phyloP scores from a whole-genome alignment of 2,888 invertebrate species.

The Stegana nigrithorax region DNA sequence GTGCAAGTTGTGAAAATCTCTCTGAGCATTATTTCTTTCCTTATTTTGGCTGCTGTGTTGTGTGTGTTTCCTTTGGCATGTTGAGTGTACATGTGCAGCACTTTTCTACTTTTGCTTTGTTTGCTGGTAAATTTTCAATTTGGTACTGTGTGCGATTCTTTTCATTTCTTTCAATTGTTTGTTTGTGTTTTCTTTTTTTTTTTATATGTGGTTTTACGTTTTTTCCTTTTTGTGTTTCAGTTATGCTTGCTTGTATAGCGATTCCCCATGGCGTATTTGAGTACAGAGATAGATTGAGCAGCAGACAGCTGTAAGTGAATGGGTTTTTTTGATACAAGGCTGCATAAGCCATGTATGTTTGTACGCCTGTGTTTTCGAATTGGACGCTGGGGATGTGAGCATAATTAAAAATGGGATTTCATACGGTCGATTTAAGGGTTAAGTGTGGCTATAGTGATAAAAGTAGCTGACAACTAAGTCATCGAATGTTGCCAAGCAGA shows the following conservation, averaged over 20 bases:
- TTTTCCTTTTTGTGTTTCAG: neutral
- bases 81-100: neutral
- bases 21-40: neutral
- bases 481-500: too few relatives aligned
- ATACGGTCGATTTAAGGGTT: neutral
- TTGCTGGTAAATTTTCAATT: slow-evolving; percentile 3
- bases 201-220: neutral
- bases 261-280: slow-evolving; percentile 13
- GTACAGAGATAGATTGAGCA: neutral
- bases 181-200: neutral
- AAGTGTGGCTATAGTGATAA: too few relatives aligned
- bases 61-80: neutral
- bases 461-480: too few relatives aligned
- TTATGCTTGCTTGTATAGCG: neutral
- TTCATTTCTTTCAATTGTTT: neutral
- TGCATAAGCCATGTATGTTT: neutral
- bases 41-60: too few relatives aligned
- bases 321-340: neutral
- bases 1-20: neutral
- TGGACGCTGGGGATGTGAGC: neutral
- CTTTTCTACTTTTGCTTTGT: neutral
- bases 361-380: neutral
- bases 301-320: neutral
- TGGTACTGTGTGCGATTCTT: too few relatives aligned
- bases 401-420: slow-evolving; percentile 9